Evolutionary conservation across 2,888 invertebrate species (phyloP).

Genomic region (Strigamia crassipes): DNA sequence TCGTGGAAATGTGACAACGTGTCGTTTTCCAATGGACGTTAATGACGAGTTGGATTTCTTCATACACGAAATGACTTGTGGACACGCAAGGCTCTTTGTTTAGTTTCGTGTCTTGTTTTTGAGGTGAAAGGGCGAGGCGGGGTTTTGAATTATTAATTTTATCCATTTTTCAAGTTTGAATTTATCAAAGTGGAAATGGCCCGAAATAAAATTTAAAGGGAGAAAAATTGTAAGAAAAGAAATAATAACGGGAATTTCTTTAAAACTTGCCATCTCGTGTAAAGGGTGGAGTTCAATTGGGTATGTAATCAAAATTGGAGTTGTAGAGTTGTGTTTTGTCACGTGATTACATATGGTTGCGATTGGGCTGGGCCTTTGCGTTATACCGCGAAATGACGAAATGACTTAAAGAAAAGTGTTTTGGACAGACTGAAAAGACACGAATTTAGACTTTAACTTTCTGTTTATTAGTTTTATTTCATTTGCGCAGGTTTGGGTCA

Average conservation of each 20-base stretch:
- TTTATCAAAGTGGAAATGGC: conserved; percentile 10
- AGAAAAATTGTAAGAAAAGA: neutral
- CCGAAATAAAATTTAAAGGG: neutral
- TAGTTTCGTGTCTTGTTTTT: neutral
- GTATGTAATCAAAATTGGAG: conserved; percentile 10
- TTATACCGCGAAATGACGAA: too few relatives aligned
- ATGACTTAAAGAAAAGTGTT: too few relatives aligned
- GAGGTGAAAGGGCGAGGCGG: conserved; percentile 16
- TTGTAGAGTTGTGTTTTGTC: neutral
- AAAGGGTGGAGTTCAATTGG: conserved; percentile 16
- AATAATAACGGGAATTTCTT: neutral
- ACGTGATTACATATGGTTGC: neutral
- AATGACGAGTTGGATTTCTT: conserved; percentile 12
- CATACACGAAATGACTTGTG: neutral
- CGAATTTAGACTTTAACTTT: too few relatives aligned
- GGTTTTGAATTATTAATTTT: conserved; percentile 5
- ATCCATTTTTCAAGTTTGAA: conserved; percentile 2
- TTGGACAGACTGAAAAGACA: too few relatives aligned
- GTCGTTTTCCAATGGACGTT: conserved; percentile 10
- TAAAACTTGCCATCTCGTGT: neutral
- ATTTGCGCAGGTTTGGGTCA: too few relatives aligned
- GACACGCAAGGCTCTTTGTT: conserved; percentile 3
- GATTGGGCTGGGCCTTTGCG: neutral
- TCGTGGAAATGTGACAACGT: conserved; percentile 14
- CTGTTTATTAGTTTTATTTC: too few relatives aligned